A percentile compares a stretch with the other conserved stretches of the same genome.
These are phyloP conservation scores for Phoxinus phoxinus DNA, from an alignment of 2,113 vertebrate species.

Conservation along the genomic window DNA sequence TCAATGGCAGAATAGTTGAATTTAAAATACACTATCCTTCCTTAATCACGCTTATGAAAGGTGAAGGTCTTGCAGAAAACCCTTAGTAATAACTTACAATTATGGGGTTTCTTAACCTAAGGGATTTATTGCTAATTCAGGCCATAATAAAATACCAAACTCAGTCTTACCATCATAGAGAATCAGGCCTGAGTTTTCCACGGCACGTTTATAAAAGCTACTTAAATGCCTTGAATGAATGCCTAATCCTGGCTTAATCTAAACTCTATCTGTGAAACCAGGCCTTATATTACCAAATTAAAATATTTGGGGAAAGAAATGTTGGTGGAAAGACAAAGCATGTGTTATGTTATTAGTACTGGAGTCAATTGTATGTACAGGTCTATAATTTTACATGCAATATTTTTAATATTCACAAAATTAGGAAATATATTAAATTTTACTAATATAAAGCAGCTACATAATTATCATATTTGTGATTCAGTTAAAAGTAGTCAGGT, in stretches of 20 bases:
- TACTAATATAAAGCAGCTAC: too few species aligned
- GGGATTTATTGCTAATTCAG: neutral
- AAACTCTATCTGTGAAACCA: too few species aligned
- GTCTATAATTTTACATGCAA: neutral
- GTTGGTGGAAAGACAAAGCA: neutral
- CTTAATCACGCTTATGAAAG: neutral
- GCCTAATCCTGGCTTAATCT: too few species aligned
- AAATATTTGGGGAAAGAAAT: neutral
- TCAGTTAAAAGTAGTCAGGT: neutral
- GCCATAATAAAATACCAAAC: conserved; percentile 18
- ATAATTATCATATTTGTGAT: neutral
- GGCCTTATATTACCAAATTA: neutral
- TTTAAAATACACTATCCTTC: neutral
- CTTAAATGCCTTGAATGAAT: too few species aligned
- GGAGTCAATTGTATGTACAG: neutral
- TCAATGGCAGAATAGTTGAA: neutral
- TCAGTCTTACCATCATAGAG: conserved; percentile 92
- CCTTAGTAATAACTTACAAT: neutral
- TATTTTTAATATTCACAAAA: neutral
- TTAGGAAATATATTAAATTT: too few species aligned
- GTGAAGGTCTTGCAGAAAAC: neutral
- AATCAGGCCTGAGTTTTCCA: conserved; percentile 89
- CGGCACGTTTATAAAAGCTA: neutral
- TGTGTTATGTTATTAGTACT: neutral
- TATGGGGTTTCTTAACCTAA: neutral